These are phyloP conservation scores for Chloromyia formosa DNA, from an alignment of 2,888 invertebrate species.

Conservation along the genomic window DNA sequence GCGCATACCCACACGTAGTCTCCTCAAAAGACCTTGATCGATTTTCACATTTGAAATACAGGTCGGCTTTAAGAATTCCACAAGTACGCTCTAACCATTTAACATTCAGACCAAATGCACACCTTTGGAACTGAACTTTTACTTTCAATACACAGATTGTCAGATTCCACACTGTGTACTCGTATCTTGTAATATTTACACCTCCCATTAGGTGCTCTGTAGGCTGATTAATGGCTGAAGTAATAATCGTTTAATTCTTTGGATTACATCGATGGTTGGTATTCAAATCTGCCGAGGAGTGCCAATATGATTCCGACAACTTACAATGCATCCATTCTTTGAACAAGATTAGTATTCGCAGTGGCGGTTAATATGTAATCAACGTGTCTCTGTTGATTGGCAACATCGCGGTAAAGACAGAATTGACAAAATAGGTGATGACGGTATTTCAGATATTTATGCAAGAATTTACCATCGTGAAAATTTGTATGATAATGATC, in stretches of 20 bases:
- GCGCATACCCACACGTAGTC: too few relatives aligned
- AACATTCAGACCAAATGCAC: background rate
- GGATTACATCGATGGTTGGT: background rate
- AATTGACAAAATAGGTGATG: background rate
- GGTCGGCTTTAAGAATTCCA: slow-evolving; percentile 9
- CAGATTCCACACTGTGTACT: too few relatives aligned
- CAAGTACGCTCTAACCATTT: background rate
- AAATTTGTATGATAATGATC: too few relatives aligned
- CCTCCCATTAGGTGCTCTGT: background rate
- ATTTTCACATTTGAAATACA: background rate
- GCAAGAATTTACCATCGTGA: slow-evolving; percentile 1
- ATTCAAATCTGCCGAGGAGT: slow-evolving; percentile 10
- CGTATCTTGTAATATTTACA: too few relatives aligned
- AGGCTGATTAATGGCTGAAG: background rate
- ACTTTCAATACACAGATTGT: slow-evolving; percentile 10
- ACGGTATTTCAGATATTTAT: slow-evolving; percentile 12
- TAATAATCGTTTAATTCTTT: slow-evolving; percentile 13
- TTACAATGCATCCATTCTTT: background rate
- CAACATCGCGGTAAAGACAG: too few relatives aligned
- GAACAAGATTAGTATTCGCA: slow-evolving; percentile 24
- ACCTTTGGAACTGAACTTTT: background rate
- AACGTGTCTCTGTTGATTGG: too few relatives aligned
- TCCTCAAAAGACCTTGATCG: slow-evolving; percentile 14
- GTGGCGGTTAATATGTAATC: background rate
- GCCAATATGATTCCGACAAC: background rate